Evolutionary conservation across 1,140 invertebrate genomes (phyloP), one percentile per base, ranked within the genome.

Genomic region (Hycleus phaleratus): DNA sequence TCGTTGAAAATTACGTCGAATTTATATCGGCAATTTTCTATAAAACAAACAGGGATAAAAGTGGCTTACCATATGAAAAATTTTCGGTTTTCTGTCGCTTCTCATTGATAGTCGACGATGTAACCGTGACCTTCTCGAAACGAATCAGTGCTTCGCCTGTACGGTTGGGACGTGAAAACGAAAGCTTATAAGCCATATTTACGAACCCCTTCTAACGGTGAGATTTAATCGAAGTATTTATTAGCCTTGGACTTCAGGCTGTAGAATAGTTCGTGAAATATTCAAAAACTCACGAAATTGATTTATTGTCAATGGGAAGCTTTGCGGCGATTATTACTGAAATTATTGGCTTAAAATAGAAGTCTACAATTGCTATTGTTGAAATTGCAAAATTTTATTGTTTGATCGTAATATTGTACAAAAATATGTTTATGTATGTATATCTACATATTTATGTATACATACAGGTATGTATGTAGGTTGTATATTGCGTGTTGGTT

Each of bases 191-290:
- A 10, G 40, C 25, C 46, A 7, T 7, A 7, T 32, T 18, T 18
- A 18, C 32, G 4, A 32, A 32, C 32, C 7, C 32, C 32, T 32
- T 32, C 32, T 32, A 32, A 32, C 32, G 7, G 4, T 7, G 7
- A 52, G 56, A 61, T 61, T 49, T 61, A 58, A 61, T 61, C 56
- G 50, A 54, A 58, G 38, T 25, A 32, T 18, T 18, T 18, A 18
- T 7, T 51, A 46, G 44, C 56, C 60, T 61, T 58, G 56, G 45
- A 32, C 32, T 32, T 38, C 46, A 46, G 50, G 26, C 53, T 32
- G 25, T 49, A 46, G 26, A 7, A 39, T 18, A 26, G n/a, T 24
- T 51, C 38, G 60, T 53, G 26, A 52, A 51, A 51, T 52, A 48
- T 46, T 59, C 49, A 52, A 49, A 32, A 32, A 32, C 7, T 0